A percentile compares a stretch with the other conserved stretches of the same genome.
Conservation (phyloP, 2,113 vertebrate genomes). For the Buteo buteo region DNA sequence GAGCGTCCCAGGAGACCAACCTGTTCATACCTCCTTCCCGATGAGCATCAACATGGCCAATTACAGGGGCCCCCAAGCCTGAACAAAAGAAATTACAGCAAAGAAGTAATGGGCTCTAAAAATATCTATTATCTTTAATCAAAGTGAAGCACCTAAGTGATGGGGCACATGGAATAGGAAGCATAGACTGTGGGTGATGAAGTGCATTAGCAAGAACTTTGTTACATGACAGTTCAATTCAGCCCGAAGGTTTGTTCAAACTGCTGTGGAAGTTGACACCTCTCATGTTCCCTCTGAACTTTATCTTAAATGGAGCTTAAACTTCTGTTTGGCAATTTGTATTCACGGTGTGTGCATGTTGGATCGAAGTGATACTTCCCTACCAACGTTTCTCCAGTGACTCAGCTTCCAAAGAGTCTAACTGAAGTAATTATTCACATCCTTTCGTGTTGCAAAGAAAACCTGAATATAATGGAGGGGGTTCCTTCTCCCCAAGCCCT, state of each 20-base stretch:
- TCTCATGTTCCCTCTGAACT: background rate
- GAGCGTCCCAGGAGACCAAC: background rate
- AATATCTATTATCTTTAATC: background rate
- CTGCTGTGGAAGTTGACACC: background rate
- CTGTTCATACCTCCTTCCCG: background rate
- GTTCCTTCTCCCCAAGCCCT: background rate
- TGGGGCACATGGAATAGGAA: background rate
- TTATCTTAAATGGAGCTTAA: background rate
- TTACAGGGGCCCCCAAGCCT: background rate
- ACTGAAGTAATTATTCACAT: background rate
- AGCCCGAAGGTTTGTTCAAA: background rate
- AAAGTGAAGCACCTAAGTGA: background rate
- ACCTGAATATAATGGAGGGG: background rate
- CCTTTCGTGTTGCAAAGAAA: background rate
- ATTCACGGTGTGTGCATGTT: accelerated
- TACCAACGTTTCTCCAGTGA: background rate
- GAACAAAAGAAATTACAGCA: background rate
- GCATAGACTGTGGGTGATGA: background rate
- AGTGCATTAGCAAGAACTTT: background rate
- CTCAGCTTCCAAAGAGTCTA: background rate
- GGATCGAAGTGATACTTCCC: background rate
- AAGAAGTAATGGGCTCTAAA: background rate
- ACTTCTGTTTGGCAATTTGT: background rate
- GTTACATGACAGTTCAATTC: background rate
- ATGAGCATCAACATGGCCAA: background rate